Conservation (phyloP, 2,797 vertebrate genomes). For the Amblyraja radiata region DNA sequence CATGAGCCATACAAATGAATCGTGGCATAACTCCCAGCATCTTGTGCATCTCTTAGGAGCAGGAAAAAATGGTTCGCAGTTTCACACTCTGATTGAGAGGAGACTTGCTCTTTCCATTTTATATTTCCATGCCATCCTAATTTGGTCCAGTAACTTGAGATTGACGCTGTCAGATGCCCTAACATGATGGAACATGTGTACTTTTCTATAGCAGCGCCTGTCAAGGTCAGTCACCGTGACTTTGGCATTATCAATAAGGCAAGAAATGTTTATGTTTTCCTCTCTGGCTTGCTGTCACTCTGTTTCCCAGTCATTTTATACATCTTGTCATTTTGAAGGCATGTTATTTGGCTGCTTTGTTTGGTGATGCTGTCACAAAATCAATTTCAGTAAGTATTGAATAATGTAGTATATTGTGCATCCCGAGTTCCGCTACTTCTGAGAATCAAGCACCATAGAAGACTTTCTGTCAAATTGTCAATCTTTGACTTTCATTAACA, state of each 20-base stretch:
- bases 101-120: neutral
- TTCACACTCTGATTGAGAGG: constrained; percentile 10
- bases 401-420: neutral
- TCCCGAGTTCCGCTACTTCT: neutral
- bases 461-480: neutral
- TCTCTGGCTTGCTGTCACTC: neutral
- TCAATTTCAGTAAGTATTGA: neutral
- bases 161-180: constrained; percentile 29
- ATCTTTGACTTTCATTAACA: neutral
- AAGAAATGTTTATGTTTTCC: neutral
- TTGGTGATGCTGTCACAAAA: neutral
- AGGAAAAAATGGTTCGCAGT: neutral
- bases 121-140: neutral
- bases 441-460: neutral
- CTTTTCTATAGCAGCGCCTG: constrained; percentile 1
- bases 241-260: neutral
- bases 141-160: neutral
- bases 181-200: constrained; percentile 18
- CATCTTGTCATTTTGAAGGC: neutral
- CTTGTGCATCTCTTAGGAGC: constrained; percentile 16
- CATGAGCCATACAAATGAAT: constrained; percentile 1
- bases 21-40: constrained; percentile 20
- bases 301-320: neutral
- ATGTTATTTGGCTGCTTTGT: neutral
- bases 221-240: constrained; percentile 11